Conservation (phyloP, 2,113 vertebrate genomes). For the Rana temporaria region DNA sequence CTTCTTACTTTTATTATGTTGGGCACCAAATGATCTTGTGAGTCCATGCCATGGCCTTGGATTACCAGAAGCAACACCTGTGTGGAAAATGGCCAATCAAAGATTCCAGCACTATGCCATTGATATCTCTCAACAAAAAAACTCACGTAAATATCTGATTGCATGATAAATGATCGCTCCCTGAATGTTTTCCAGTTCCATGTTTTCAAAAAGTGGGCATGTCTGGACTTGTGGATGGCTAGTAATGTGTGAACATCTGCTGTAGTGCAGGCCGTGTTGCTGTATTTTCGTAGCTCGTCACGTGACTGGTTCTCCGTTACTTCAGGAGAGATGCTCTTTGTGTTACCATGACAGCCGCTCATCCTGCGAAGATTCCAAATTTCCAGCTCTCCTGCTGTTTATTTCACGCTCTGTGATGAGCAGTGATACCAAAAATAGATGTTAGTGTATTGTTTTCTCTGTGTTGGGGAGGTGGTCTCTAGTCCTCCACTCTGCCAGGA, state of each 20-base stretch:
- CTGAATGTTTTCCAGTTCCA: too few species aligned
- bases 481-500: constrained; percentile 62
- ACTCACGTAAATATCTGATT: too few species aligned
- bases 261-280: not conserved
- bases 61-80: too few species aligned
- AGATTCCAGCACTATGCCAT: too few species aligned
- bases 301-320: constrained; percentile 61
- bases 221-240: not conserved
- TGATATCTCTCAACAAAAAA: too few species aligned
- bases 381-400: constrained; percentile 64
- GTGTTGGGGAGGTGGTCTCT: constrained; percentile 48
- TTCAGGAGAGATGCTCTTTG: constrained; percentile 65
- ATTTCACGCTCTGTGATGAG: constrained; percentile 61
- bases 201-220: not conserved
- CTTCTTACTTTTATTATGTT: too few species aligned
- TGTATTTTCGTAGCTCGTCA: constrained; percentile 2
- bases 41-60: too few species aligned
- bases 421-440: constrained; percentile 64
- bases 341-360: constrained; percentile 79
- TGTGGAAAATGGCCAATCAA: too few species aligned
- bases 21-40: too few species aligned
- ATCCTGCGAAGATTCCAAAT: constrained; percentile 67
- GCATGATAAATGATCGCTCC: too few species aligned
- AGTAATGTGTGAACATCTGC: too few species aligned
- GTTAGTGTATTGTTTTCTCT: constrained; percentile 58